Evolutionary conservation across 2,113 vertebrate species (phyloP).

Genomic region (Vicugna pacos): DNA sequence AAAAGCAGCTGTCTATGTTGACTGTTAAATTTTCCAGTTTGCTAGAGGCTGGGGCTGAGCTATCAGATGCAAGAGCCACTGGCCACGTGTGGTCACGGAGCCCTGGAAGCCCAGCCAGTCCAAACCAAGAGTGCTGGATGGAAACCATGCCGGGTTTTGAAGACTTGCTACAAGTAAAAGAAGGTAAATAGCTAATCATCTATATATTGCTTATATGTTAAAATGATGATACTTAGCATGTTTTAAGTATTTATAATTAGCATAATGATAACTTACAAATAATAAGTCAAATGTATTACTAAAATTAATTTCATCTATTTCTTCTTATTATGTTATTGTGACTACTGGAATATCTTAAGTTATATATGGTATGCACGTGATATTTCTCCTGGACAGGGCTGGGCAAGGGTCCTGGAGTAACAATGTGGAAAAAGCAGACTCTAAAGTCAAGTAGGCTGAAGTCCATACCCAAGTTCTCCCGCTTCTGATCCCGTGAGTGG

Average conservation of each 20-base stretch:
- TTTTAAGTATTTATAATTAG: neutral
- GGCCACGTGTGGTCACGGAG: neutral
- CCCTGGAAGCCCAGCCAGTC: neutral
- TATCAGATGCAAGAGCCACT: neutral
- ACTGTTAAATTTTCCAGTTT: neutral
- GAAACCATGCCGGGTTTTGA: neutral
- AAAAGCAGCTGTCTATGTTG: neutral
- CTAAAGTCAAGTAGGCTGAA: neutral
- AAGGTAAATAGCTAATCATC: neutral
- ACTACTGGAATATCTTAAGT: neutral
- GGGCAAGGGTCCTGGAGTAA: neutral
- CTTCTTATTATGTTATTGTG: slow-evolving; percentile 10
- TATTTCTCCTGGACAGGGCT: neutral
- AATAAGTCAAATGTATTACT: neutral
- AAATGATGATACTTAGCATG: neutral
- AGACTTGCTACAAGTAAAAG: neutral
- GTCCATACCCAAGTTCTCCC: neutral
- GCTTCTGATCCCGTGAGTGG: neutral
- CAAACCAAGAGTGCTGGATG: neutral
- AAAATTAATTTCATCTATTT: neutral
- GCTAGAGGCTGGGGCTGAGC: neutral
- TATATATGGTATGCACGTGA: neutral
- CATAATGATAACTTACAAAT: neutral
- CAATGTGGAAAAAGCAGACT: neutral
- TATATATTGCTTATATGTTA: neutral